Evolutionary conservation across 2,113 vertebrate species (phyloP), one percentile per base, ranked within the genome.

Genomic region (Clarias gariepinus): DNA sequence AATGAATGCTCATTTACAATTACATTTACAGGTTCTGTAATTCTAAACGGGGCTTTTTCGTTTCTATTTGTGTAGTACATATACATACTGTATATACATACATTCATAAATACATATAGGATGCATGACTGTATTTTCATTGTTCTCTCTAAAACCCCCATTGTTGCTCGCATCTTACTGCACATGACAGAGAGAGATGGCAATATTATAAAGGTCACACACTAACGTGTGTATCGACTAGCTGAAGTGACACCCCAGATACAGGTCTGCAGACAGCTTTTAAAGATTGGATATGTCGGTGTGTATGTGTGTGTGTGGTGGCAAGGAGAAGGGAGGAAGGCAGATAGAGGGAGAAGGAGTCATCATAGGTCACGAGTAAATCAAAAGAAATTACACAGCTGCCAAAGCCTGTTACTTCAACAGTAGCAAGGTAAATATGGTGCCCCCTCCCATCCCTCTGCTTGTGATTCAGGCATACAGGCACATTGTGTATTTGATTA

Each of bases 341-440:
- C 36, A 85, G 71, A 53, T 7, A 30, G 61, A 11, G 73, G 55
- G 81, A 92, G 90, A 80, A 90, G 82, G 57, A 90, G 82, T 92
- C 92, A 86, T 91, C 80, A 92, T 94, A 93, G 92, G 94, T 94
- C 92, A 92, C 60, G 63, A 84, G 89, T 91, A 93, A 94, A 94
- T 95, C 90, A 94, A 89, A 92, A 92, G 88, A 82, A 82, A 80
- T 41, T 53, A 71, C 69, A 71, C 81, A 77, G 93, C 93, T 95
- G 94, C 91, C 94, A 93, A 90, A 94, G 92, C 89, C 89, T 87
- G 93, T 95, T 95, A 95, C 83, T 81, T 87, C 88, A 90, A 84
- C 92, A 89, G 82, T 90, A 87, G 87, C 68, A 71, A 90, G 88
- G 71, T 91, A 91, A 88, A 90, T 90, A 87, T 89, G 81, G 55